Conservation (phyloP, 2,888 invertebrate genomes). For the Seira ritae region DNA sequence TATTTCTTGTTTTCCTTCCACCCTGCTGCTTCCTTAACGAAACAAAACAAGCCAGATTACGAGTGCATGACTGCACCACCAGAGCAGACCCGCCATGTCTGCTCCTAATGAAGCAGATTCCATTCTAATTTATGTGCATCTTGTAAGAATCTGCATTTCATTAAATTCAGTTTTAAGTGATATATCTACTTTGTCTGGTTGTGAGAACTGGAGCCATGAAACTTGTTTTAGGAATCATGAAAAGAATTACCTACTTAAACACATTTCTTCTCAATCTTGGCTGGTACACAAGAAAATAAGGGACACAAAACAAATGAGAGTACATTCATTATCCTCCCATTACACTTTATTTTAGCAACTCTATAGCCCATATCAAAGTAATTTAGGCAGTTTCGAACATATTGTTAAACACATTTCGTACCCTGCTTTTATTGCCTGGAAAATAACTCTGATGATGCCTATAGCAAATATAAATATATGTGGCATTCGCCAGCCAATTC, state of each 20-base stretch:
- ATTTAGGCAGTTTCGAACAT: not conserved
- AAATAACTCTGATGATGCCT: not conserved
- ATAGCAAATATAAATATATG: too few species aligned
- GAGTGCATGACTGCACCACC: not conserved
- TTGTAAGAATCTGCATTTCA: not conserved
- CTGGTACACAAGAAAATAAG: conserved; percentile 11
- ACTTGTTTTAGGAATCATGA: too few species aligned
- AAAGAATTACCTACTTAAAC: too few species aligned
- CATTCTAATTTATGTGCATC: not conserved
- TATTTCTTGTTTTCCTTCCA: not conserved
- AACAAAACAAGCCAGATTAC: not conserved
- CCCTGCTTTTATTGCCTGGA: not conserved
- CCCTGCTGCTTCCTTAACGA: not conserved
- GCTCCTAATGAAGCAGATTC: not conserved
- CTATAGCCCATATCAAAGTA: not conserved
- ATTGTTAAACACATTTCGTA: not conserved
- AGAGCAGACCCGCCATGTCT: too few species aligned
- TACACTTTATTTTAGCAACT: conserved; percentile 32
- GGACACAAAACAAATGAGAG: conserved; percentile 39
- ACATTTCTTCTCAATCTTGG: not conserved
- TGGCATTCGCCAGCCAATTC: too few species aligned
- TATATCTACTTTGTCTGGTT: not conserved
- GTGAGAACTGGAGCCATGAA: not conserved
- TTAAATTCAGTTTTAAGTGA: not conserved
- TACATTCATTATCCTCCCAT: conserved; percentile 47